Conservation (phyloP, 1,140 invertebrate species). For the Drosophila lacertosa region DNA sequence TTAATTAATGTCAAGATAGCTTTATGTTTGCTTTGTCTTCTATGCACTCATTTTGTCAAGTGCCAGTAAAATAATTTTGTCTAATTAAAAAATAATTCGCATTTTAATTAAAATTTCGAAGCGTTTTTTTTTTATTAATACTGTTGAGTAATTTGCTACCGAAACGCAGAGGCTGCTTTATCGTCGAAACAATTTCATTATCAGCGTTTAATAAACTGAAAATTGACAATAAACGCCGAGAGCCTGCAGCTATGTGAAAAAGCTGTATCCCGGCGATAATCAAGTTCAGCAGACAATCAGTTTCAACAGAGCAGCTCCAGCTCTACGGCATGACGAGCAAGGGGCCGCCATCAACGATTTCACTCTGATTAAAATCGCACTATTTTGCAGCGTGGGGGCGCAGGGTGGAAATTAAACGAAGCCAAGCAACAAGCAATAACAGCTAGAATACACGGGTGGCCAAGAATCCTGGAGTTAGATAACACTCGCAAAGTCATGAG, state of each 20-base stretch:
- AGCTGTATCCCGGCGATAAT: slow-evolving; percentile 46
- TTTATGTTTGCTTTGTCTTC: background rate
- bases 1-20: too few species aligned
- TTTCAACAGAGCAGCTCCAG: background rate
- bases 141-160: background rate
- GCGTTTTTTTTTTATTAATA: background rate
- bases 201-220: slow-evolving; percentile 34
- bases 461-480: slow-evolving; percentile 43
- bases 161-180: too few species aligned
- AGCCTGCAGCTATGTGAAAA: background rate
- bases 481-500: slow-evolving; percentile 59
- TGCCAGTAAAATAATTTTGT: background rate
- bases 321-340: slow-evolving; percentile 18
- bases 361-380: slow-evolving; percentile 72
- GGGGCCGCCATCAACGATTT: slow-evolving; percentile 68
- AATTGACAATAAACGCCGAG: slow-evolving; percentile 33
- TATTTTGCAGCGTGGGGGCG: slow-evolving; percentile 35
- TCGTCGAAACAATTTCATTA: slow-evolving; percentile 23
- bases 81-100: background rate
- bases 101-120: background rate
- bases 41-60: background rate
- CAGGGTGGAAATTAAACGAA: slow-evolving; percentile 59
- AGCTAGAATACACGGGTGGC: background rate
- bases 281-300: slow-evolving; percentile 42
- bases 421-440: slow-evolving; percentile 11